Base-by-base conservation (phyloP, 2,888 invertebrate genomes). In the Nymphalis urticae region DNA sequence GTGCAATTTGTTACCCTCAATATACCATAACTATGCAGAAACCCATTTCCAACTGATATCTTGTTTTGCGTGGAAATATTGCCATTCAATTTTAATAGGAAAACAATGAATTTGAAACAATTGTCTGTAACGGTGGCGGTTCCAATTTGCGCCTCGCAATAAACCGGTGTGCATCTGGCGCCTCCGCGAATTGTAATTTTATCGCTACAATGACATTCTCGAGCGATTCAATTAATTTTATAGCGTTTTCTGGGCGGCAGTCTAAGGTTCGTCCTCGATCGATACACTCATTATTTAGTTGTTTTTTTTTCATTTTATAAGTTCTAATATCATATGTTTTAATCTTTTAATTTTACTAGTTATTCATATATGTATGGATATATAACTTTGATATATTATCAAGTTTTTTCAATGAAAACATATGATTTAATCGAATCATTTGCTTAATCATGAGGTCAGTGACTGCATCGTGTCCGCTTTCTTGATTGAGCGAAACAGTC, bases 101-200 rank as follows among this genome's bases (percentile, higher is more conserved):
- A 87, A 87, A 85, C 89, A 86, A 90, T 90, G 90, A 87, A 82
- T 79, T 76, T 71, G 78, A 75, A 75, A 77, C 85, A 87, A 86
- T 90, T 85, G 86, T 84, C 81, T 81, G 75, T 73, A 75, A 76
- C 79, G 77, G 78, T 79, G 79, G 79, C 80, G 80, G 80, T 84
- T 89, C 86, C 91, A 91, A 92, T 92, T 92, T 91, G 84, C 86
- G 81, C 79, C 72, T 77, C 75, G 82, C 82, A 77, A 89, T 92
- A 92, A 92, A 92, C 78, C 75, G 72, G 74, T 80, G 79, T 82
- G 86, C 89, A 90, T 88, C 88, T 91, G 89, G 86, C 87, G 87
- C 85, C 88, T 83, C 77, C 72, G 75, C 77, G 85, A 86, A 89
- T 88, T 84, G 89, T 88, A 83, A 87, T 89, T 90, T 89, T 89